Percentiles rank a stretch among this genome's conserved stretches.
Evolutionary conservation across 1,140 invertebrate genomes (phyloP).

Genomic region (Calliphora vicina): DNA sequence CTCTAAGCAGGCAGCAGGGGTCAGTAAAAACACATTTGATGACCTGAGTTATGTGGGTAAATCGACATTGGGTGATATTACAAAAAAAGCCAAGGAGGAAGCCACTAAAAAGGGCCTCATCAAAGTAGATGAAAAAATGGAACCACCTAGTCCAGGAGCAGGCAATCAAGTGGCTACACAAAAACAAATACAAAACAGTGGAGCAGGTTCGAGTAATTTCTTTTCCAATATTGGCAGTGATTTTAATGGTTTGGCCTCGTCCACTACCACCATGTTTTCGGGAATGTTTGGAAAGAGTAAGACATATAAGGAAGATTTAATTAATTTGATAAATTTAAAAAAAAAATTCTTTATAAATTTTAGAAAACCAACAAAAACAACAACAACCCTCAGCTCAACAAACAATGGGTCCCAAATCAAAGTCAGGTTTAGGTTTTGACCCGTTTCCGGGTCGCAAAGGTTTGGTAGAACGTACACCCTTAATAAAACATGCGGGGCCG

Average conservation of each 20-base stretch:
- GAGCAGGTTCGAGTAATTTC: conserved; percentile 72
- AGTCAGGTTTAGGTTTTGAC: conserved; percentile 73
- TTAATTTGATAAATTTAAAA: neutral
- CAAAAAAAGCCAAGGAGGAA: conserved; percentile 88
- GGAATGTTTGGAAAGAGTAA: conserved; percentile 84
- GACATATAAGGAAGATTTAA: no score
- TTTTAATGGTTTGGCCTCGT: conserved; percentile 87
- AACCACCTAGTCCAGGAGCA: conserved; percentile 42
- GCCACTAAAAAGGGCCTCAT: conserved; percentile 85
- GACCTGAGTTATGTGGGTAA: conserved; percentile 88
- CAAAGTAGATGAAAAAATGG: conserved; percentile 65
- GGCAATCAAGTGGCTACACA: conserved; percentile 64
- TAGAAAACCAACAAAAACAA: conserved; percentile 57
- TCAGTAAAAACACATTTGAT: conserved; percentile 87
- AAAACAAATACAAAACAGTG: conserved; percentile 65
- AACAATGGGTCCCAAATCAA: conserved; percentile 64
- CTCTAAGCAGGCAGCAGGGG: conserved; percentile 84
- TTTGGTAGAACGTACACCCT: conserved; percentile 86
- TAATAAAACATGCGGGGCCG: conserved; percentile 84
- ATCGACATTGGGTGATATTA: conserved; percentile 86
- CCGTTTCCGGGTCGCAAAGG: conserved; percentile 84
- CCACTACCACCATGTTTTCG: conserved; percentile 90
- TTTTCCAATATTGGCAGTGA: conserved; percentile 89
- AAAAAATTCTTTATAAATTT: neutral
- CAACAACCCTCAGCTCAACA: conserved; percentile 46